Percentiles rank a stretch among this genome's conserved stretches.
Conservation (phyloP, 2,797 vertebrate species). For the Peromyscus aztecus region DNA sequence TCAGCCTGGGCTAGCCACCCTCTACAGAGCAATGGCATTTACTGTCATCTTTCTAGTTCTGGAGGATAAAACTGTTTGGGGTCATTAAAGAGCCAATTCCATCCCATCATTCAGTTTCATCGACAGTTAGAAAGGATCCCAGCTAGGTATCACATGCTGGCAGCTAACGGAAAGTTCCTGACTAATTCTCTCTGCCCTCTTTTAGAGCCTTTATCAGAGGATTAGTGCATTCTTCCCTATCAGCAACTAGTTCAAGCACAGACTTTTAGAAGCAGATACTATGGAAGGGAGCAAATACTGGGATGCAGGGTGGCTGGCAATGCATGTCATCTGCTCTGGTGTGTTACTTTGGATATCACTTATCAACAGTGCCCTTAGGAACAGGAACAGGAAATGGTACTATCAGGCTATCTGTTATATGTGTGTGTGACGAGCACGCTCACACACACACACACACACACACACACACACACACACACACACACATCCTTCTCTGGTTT, state of each 20-base stretch:
- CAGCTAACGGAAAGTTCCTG: not conserved
- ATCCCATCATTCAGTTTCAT: not conserved
- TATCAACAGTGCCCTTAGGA: constrained; percentile 44
- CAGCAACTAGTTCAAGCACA: not conserved
- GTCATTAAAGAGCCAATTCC: not conserved
- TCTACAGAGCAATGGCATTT: not conserved
- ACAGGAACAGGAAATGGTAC: constrained; percentile 35
- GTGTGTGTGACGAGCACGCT: accelerated
- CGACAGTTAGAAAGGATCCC: constrained; percentile 19
- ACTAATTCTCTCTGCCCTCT: not conserved
- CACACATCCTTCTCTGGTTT: not conserved
- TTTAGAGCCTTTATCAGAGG: constrained; percentile 17
- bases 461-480: not conserved
- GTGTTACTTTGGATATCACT: constrained; percentile 13
- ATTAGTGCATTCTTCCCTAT: not conserved
- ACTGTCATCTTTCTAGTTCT: not conserved
- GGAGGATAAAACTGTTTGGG: not conserved
- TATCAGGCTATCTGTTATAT: not conserved
- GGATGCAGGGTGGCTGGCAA: not conserved
- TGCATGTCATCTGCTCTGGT: not conserved
- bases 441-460: not conserved
- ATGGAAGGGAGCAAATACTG: not conserved
- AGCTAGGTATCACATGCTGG: not conserved
- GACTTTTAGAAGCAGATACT: constrained; percentile 48
- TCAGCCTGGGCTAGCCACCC: not conserved